These are phyloP conservation scores for Diaperis boleti DNA, from an alignment of 2,888 invertebrate genomes.

Conservation along the genomic window DNA sequence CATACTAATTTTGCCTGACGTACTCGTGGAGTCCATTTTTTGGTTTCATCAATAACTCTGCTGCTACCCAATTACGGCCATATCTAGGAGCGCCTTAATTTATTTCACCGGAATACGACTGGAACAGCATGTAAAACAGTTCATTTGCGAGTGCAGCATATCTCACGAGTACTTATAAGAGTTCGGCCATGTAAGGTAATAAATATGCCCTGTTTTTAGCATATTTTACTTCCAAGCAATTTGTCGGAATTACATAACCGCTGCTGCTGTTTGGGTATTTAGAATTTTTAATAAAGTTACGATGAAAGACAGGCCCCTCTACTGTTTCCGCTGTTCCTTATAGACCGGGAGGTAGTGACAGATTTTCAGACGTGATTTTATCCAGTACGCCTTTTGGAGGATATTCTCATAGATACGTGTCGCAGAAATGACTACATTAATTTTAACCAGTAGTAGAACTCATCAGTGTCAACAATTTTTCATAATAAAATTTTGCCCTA, in stretches of 20 bases:
- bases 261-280: background rate
- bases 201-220: slow-evolving; percentile 27
- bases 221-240: slow-evolving; percentile 23
- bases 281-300: slow-evolving; percentile 1
- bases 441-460: no score
- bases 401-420: no score
- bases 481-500: no score
- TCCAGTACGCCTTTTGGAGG: no score
- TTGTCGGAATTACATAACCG: slow-evolving; percentile 13
- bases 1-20: no score
- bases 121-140: slow-evolving; percentile 40
- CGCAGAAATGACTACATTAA: no score
- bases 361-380: no score
- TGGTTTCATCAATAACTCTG: slow-evolving; percentile 41
- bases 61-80: slow-evolving; percentile 38
- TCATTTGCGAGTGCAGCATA: slow-evolving; percentile 34
- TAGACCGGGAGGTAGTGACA: no score
- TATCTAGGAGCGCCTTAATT: slow-evolving; percentile 37
- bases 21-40: slow-evolving; percentile 26
- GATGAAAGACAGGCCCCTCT: no score
- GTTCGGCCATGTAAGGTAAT: slow-evolving; percentile 21
- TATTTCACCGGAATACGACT: slow-evolving; percentile 29
- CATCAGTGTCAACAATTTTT: no score
- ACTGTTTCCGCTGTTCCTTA: no score
- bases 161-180: slow-evolving; percentile 31